Conservation (phyloP, 2,113 vertebrate species). For the Seriola aureovittata region DNA sequence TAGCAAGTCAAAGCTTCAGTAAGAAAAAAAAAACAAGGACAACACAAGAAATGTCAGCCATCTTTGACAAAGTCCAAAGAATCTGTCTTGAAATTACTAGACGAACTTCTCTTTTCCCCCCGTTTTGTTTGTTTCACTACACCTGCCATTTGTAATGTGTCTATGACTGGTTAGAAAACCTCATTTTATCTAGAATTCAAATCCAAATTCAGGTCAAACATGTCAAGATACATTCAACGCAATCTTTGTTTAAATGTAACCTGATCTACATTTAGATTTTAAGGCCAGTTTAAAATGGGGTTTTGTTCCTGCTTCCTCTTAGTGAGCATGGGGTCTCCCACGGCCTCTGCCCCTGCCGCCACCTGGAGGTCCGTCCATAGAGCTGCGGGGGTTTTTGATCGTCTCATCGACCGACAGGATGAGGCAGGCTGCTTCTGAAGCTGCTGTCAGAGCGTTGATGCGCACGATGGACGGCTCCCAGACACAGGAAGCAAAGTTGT, state of each 20-base stretch:
- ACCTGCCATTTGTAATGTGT: slow-evolving; percentile 2
- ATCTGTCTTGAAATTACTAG: slow-evolving; percentile 5
- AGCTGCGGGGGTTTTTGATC: slow-evolving; percentile 94
- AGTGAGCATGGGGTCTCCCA: slow-evolving; percentile 88
- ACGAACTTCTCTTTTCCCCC: neutral
- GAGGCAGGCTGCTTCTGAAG: slow-evolving; percentile 95
- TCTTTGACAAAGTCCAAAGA: slow-evolving; percentile 5
- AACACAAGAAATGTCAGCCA: slow-evolving; percentile 18
- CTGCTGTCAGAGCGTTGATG: slow-evolving; percentile 94
- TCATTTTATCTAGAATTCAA: slow-evolving; percentile 38
- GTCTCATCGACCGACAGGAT: slow-evolving; percentile 96
- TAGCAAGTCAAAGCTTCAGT: slow-evolving; percentile 1
- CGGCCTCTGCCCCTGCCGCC: slow-evolving; percentile 86
- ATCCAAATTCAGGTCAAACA: slow-evolving; percentile 47
- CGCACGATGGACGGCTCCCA: slow-evolving; percentile 96
- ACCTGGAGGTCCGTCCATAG: slow-evolving; percentile 80
- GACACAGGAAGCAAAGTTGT: slow-evolving; percentile 92
- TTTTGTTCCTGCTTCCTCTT: slow-evolving; percentile 28
- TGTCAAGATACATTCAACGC: neutral
- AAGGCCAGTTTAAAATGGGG: slow-evolving; percentile 27
- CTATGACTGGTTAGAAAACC: slow-evolving; percentile 15
- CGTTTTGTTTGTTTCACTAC: slow-evolving; percentile 19
- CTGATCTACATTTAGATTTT: slow-evolving; percentile 43
- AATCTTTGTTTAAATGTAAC: neutral
- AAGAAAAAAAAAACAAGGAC: slow-evolving; percentile 26